A percentile compares a stretch with the other conserved stretches of the same genome.
Conservation (phyloP, 2,888 invertebrate species). For the Linnaemya vulpina region DNA sequence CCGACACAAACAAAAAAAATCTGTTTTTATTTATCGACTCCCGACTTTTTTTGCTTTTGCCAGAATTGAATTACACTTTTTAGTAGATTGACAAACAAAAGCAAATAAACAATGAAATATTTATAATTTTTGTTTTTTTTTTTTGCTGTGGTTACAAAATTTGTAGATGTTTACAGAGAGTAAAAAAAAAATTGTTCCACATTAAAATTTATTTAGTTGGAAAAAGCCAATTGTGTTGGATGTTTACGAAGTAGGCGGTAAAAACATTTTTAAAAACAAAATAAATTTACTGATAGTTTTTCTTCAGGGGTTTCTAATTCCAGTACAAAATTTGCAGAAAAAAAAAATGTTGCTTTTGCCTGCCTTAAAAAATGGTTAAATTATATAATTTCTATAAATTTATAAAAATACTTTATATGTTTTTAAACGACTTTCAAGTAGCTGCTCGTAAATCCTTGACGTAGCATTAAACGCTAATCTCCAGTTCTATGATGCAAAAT, state of each 20-base stretch:
- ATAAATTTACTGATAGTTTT: too few species aligned
- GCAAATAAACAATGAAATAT: slow-evolving; percentile 41
- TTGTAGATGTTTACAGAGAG: not conserved
- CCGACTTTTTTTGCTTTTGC: slow-evolving; percentile 38
- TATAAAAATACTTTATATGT: not conserved
- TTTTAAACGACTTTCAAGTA: too few species aligned
- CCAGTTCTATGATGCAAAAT: slow-evolving; percentile 25
- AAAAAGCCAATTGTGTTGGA: slow-evolving; percentile 23
- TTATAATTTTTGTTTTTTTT: too few species aligned
- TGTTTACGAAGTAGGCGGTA: not conserved
- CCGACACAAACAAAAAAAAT: not conserved
- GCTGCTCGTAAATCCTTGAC: not conserved
- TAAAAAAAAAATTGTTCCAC: not conserved
- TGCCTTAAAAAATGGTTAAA: too few species aligned
- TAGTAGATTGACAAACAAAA: slow-evolving; percentile 24
- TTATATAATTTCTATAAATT: too few species aligned
- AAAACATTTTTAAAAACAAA: not conserved
- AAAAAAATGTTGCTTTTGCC: too few species aligned
- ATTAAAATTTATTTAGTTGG: slow-evolving; percentile 41
- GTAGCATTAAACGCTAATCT: not conserved
- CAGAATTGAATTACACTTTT: slow-evolving; percentile 53
- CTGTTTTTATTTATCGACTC: slow-evolving; percentile 7
- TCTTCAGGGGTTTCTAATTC: too few species aligned
- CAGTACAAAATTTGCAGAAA: too few species aligned
- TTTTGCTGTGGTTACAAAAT: slow-evolving; percentile 54